phyloP scores from a whole-genome alignment of 2,113 vertebrate genomes.

The Grammomys dolichurus region DNA sequence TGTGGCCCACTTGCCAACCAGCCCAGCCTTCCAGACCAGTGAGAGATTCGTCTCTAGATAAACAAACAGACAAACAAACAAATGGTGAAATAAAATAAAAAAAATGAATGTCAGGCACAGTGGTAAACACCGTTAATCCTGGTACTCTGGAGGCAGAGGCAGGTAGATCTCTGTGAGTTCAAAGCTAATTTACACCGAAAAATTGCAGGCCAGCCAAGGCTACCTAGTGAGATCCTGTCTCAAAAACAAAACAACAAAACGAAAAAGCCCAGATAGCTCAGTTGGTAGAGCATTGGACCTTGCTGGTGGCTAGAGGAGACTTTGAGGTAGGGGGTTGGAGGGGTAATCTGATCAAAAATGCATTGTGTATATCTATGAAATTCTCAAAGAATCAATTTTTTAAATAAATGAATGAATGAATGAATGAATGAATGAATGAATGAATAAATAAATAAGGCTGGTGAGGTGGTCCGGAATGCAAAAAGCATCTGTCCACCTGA shows the following conservation, averaged over 20 bases:
- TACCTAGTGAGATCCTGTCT: background rate
- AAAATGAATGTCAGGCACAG: background rate
- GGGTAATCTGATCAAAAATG: background rate
- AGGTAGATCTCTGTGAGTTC: background rate
- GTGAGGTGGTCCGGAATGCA: background rate
- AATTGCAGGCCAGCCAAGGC: background rate
- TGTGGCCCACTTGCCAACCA: too few relatives aligned
- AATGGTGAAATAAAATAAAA: background rate
- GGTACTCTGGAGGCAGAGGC: background rate
- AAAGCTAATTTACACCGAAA: background rate
- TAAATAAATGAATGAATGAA: background rate
- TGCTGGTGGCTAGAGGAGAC: background rate
- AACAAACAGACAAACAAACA: background rate
- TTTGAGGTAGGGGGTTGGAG: background rate
- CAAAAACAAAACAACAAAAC: background rate
- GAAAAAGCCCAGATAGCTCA: background rate
- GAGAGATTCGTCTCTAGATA: background rate
- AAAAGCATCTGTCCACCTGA: background rate
- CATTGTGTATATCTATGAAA: background rate
- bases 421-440: background rate
- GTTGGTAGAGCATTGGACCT: background rate
- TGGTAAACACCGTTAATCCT: background rate
- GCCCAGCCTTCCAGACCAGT: background rate
- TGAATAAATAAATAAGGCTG: background rate
- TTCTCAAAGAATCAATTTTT: background rate